Percentiles rank a stretch among this genome's conserved stretches.
Evolutionary conservation across 2,797 vertebrate genomes (phyloP).

Genomic region (Chromobotia macracanthus): DNA sequence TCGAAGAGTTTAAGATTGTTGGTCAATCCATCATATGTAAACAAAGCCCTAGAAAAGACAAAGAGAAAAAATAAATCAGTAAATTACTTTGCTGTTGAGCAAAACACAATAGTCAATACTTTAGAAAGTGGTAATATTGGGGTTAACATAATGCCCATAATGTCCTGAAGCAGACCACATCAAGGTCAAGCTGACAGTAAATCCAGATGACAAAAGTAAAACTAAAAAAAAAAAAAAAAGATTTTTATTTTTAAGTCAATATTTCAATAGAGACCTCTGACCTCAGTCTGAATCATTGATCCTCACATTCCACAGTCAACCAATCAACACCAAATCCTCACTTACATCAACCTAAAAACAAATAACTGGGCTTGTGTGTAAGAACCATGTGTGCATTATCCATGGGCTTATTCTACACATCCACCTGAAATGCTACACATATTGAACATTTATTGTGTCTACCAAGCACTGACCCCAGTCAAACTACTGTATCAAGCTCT

Average conservation of each 20-base stretch:
- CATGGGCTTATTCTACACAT: slow-evolving; percentile 31
- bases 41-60: slow-evolving; percentile 77
- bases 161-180: not conserved
- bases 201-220: too few species aligned
- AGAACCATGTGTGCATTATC: slow-evolving; percentile 50
- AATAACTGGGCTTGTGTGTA: slow-evolving; percentile 46
- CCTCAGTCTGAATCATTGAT: not conserved
- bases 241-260: too few species aligned
- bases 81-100: not conserved
- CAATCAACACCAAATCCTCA: slow-evolving; percentile 22
- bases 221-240: too few species aligned
- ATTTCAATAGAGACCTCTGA: slow-evolving; percentile 6
- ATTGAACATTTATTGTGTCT: slow-evolving; percentile 47
- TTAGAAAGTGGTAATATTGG: not conserved
- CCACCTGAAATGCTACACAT: slow-evolving; percentile 44
- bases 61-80: slow-evolving; percentile 46
- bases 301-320: too few species aligned
- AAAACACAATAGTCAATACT: not conserved
- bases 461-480: slow-evolving; percentile 54
- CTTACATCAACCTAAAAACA: slow-evolving; percentile 47
- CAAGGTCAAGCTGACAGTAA: too few species aligned
- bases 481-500: slow-evolving; percentile 43
- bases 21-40: slow-evolving; percentile 78
- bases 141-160: not conserved
- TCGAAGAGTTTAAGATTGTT: slow-evolving; percentile 83